Evolutionary conservation across 2,113 vertebrate species (phyloP).

Genomic region (Pomatorhinus ruficollis): DNA sequence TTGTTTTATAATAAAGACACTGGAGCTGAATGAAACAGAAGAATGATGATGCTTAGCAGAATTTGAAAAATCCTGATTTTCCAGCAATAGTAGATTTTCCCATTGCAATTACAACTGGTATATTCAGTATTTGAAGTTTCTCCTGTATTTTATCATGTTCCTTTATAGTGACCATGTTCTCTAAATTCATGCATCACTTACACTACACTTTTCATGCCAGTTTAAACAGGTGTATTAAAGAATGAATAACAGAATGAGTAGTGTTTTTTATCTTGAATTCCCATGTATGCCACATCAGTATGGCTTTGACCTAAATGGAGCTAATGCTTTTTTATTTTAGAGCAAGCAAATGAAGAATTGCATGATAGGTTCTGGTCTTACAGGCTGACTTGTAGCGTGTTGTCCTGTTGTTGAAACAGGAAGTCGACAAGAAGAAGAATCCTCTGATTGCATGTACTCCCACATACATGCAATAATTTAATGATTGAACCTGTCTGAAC

Average conservation of each 20-base stretch:
- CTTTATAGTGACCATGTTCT: neutral
- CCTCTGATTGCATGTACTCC: neutral
- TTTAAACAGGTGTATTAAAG: neutral
- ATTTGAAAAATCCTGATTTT: neutral
- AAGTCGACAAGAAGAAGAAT: neutral
- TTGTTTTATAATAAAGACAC: neutral
- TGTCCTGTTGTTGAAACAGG: neutral
- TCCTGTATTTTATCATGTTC: neutral
- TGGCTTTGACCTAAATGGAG: neutral
- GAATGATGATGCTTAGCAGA: neutral
- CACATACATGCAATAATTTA: neutral
- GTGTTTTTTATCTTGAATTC: neutral
- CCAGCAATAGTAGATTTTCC: neutral
- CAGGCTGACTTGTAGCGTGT: neutral
- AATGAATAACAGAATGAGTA: neutral
- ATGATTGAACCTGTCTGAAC: neutral
- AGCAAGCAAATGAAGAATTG: neutral
- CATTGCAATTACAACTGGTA: neutral
- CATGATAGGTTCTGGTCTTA: neutral
- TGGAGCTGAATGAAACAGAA: neutral
- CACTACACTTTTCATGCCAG: neutral
- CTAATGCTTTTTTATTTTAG: neutral
- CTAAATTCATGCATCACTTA: neutral
- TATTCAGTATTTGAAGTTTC: neutral
- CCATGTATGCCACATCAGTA: neutral